A percentile compares a stretch with the other conserved stretches of the same genome.
Conservation (phyloP, 2,888 invertebrate genomes). For the Ischnus inquisitorius region DNA sequence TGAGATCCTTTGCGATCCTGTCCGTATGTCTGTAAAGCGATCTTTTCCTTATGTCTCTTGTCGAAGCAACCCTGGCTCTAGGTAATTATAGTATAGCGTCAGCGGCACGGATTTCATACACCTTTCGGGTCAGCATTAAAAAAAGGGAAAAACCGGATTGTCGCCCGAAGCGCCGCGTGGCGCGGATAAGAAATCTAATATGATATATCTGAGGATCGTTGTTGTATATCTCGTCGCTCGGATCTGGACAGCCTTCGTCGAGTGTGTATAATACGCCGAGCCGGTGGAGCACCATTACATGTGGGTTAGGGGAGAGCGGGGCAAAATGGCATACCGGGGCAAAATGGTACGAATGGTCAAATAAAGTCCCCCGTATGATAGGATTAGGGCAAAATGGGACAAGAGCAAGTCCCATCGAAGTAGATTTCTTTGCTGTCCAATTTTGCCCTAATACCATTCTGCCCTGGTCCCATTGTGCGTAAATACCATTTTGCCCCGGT, state of each 20-base stretch:
- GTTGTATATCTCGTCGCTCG: neutral
- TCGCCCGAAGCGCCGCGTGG: constrained; percentile 31
- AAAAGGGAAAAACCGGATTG: constrained; percentile 28
- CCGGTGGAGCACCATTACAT: neutral
- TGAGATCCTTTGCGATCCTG: constrained; percentile 46
- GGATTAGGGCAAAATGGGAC: no score
- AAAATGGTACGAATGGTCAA: no score
- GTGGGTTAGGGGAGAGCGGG: neutral
- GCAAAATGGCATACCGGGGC: no score
- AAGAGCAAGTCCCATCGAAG: no score
- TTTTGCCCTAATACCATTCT: no score
- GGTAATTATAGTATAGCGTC: constrained; percentile 42
- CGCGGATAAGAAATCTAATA: constrained; percentile 30
- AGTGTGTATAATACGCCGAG: neutral
- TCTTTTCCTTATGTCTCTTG: no score
- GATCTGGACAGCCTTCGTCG: constrained; percentile 36
- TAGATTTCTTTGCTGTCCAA: no score
- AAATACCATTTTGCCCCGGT: no score
- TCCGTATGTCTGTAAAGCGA: constrained; percentile 9
- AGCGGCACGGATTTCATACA: constrained; percentile 38
- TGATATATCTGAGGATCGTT: constrained; percentile 34
- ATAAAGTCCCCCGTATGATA: no score
- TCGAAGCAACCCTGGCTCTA: neutral
- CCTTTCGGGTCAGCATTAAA: constrained; percentile 13
- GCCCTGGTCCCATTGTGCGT: no score